These are phyloP conservation scores for Rhinoraja longicauda DNA, from an alignment of 2,797 vertebrate genomes.

Conservation along the genomic window DNA sequence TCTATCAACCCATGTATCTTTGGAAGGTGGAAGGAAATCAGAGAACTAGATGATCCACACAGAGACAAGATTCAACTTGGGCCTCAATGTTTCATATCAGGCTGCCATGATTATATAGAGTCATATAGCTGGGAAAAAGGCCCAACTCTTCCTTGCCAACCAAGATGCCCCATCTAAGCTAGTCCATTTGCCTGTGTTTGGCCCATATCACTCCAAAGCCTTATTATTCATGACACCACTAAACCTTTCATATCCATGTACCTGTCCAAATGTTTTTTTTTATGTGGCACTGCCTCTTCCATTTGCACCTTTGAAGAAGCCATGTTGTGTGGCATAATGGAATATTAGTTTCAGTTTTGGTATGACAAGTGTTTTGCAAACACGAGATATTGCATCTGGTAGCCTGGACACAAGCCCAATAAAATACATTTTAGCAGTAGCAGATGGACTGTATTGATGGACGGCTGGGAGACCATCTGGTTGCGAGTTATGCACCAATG, in stretches of 20 bases:
- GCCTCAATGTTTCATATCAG: background rate
- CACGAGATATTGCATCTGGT: background rate
- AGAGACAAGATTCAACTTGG: too few relatives aligned
- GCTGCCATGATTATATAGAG: background rate
- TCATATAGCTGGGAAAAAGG: too few relatives aligned
- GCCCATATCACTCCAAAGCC: too few relatives aligned
- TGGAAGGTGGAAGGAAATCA: too few relatives aligned
- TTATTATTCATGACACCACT: too few relatives aligned
- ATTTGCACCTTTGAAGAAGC: background rate
- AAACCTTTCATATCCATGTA: too few relatives aligned
- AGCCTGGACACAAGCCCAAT: slow-evolving; percentile 5
- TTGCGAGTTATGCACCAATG: background rate
- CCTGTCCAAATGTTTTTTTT: too few relatives aligned
- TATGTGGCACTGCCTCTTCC: background rate
- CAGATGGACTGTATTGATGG: slow-evolving; percentile 28
- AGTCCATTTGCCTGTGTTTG: too few relatives aligned
- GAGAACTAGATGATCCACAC: too few relatives aligned
- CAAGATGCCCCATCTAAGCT: too few relatives aligned
- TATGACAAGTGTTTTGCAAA: background rate
- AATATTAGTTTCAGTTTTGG: background rate
- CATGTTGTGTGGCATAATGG: background rate
- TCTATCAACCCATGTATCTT: too few relatives aligned
- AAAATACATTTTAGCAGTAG: background rate
- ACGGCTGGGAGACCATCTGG: slow-evolving; percentile 13
- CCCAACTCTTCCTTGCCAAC: too few relatives aligned